phyloP scores from a whole-genome alignment of 2,797 vertebrate species.

The Pagetopsis macropterus region DNA sequence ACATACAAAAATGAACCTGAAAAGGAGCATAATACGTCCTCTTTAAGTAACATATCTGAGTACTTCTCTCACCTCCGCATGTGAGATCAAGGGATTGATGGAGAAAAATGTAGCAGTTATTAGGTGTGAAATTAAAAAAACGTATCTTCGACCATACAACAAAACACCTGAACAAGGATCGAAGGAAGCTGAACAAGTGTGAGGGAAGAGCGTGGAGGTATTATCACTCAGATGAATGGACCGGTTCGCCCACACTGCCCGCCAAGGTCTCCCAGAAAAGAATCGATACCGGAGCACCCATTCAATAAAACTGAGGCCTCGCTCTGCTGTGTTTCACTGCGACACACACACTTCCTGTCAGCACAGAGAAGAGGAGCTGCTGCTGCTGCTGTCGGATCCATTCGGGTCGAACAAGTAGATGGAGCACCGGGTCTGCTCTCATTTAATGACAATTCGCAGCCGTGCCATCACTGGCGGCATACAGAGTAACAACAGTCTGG shows the following conservation, averaged over 20 bases:
- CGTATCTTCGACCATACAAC: neutral
- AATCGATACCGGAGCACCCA: conserved; percentile 48
- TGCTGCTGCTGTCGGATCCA: conserved; percentile 18
- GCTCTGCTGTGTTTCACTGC: conserved; percentile 12
- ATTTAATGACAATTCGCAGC: conserved; percentile 30
- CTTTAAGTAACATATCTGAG: too few relatives aligned
- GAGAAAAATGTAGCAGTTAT: neutral
- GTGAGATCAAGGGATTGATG: neutral
- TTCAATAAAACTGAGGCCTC: conserved; percentile 52
- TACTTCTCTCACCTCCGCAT: too few relatives aligned
- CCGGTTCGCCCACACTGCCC: neutral
- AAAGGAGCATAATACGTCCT: too few relatives aligned
- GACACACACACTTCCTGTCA: conserved; percentile 37
- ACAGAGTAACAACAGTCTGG: neutral
- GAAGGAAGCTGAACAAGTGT: neutral
- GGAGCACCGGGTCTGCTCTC: conserved; percentile 36
- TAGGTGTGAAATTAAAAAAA: neutral
- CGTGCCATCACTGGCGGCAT: neutral
- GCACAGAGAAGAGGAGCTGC: conserved; percentile 29
- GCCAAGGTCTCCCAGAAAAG: conserved; percentile 28
- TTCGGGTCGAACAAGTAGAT: conserved; percentile 45
- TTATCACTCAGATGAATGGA: conserved; percentile 17
- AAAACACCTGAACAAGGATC: neutral
- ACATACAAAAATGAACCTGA: too few relatives aligned
- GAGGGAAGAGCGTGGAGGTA: neutral